Conservation (phyloP, 2,113 vertebrate genomes). For the Orientallactaga bullata region DNA sequence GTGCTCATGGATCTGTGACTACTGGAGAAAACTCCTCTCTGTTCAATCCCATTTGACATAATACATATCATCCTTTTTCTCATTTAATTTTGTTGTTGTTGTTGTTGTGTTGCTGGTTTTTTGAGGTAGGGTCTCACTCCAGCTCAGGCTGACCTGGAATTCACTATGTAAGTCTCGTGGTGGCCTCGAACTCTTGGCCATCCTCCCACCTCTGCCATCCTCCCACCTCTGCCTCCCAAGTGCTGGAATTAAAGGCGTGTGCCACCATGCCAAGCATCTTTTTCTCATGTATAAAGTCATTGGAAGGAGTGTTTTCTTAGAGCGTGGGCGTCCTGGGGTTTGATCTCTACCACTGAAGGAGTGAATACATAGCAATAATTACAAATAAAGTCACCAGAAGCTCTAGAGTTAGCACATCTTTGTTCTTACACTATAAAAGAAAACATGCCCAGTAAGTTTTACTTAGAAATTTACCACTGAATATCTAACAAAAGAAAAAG, state of each 20-base stretch:
- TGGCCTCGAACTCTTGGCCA: too few relatives aligned
- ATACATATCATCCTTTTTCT: constrained; percentile 6
- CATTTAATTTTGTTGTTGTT: neutral
- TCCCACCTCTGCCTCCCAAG: too few relatives aligned
- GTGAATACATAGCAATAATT: too few relatives aligned
- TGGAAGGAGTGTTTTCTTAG: neutral
- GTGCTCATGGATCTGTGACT: neutral
- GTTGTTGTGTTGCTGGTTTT: too few relatives aligned
- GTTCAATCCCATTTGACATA: neutral
- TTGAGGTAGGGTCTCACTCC: too few relatives aligned
- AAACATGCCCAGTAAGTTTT: neutral
- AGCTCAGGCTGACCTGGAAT: too few relatives aligned
- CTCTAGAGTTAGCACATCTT: constrained; percentile 21
- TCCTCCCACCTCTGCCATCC: too few relatives aligned
- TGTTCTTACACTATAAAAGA: neutral
- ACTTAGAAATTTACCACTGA: neutral
- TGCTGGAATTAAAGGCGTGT: too few relatives aligned
- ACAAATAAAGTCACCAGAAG: neutral
- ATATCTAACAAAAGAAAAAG: neutral
- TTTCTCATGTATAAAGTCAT: constrained; percentile 16
- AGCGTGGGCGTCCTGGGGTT: too few relatives aligned
- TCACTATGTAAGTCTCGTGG: too few relatives aligned
- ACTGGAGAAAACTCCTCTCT: neutral
- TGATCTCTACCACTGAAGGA: too few relatives aligned
- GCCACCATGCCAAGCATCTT: too few relatives aligned